phyloP scores from a whole-genome alignment of 53 echinoderm and acorn worm genomes.

The Temnopleurus reevesii region DNA sequence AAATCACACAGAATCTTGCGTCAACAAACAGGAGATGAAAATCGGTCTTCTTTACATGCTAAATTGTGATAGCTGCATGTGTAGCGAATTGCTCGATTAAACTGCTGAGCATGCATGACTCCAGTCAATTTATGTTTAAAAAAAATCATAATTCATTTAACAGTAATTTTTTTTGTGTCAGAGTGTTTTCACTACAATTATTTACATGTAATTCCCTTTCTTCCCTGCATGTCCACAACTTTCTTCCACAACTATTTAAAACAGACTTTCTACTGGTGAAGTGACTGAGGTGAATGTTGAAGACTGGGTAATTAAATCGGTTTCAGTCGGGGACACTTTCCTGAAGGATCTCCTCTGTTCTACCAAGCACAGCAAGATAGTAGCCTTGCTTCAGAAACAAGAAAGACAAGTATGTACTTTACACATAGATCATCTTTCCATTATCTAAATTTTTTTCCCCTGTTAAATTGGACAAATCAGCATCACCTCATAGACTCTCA shows the following conservation, averaged over 20 bases:
- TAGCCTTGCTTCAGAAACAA: conserved; percentile 22
- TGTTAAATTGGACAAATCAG: too few species aligned
- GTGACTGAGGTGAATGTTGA: not conserved
- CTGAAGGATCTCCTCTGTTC: conserved; percentile 4
- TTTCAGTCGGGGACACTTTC: not conserved
- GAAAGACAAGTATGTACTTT: not conserved
- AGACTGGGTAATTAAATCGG: not conserved
- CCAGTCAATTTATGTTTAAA: too few species aligned
- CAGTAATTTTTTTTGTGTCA: too few species aligned
- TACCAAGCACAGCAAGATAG: not conserved
- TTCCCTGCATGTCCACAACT: not conserved
- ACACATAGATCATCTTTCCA: not conserved
- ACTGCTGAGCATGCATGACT: too few species aligned
- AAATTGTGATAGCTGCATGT: too few species aligned
- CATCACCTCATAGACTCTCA: too few species aligned
- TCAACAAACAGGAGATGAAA: too few species aligned
- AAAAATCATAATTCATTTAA: too few species aligned
- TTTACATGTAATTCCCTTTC: not conserved
- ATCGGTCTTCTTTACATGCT: too few species aligned
- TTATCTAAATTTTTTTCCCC: not conserved
- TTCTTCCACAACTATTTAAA: not conserved
- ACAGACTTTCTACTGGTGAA: conserved; percentile 18
- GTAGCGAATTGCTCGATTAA: too few species aligned
- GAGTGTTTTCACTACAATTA: too few species aligned
- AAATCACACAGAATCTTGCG: too few species aligned